Percentiles rank a stretch among this genome's conserved stretches.
These are phyloP conservation scores for Bergia sp. DNA, from an alignment of 92 coral and sea anemone genomes.

Conservation along the genomic window DNA sequence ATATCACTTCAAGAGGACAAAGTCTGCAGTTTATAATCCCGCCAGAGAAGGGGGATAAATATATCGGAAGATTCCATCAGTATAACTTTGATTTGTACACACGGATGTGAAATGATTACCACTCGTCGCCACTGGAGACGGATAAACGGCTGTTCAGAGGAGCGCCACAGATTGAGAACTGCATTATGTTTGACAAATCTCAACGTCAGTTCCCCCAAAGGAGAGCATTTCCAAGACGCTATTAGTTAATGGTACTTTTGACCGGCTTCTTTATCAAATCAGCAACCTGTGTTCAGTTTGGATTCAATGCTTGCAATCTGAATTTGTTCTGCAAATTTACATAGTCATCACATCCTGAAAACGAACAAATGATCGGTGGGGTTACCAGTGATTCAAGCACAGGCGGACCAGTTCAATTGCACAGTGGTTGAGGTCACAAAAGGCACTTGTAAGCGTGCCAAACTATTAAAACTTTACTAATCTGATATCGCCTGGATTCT, in stretches of 20 bases:
- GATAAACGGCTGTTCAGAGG: background rate
- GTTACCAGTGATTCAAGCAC: background rate
- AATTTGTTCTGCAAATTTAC: background rate
- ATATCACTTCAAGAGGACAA: background rate
- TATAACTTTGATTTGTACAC: background rate
- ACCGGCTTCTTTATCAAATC: background rate
- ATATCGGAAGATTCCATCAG: background rate
- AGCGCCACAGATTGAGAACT: background rate
- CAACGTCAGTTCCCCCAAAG: background rate
- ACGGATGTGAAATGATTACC: background rate
- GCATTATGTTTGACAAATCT: background rate
- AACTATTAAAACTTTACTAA: no score
- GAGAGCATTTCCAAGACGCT: background rate
- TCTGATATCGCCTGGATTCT: no score
- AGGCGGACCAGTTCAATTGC: background rate
- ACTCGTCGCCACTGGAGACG: constrained; percentile 24
- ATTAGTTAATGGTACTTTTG: background rate
- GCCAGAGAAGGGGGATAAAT: background rate
- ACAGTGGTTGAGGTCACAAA: no score
- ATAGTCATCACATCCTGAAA: no score
- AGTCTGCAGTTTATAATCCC: background rate
- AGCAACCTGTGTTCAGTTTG: background rate
- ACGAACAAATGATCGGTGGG: no score
- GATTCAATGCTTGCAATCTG: background rate
- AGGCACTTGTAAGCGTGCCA: no score